Evolutionary conservation across 2,888 invertebrate species (phyloP).

Genomic region (Pollenia amentaria): DNA sequence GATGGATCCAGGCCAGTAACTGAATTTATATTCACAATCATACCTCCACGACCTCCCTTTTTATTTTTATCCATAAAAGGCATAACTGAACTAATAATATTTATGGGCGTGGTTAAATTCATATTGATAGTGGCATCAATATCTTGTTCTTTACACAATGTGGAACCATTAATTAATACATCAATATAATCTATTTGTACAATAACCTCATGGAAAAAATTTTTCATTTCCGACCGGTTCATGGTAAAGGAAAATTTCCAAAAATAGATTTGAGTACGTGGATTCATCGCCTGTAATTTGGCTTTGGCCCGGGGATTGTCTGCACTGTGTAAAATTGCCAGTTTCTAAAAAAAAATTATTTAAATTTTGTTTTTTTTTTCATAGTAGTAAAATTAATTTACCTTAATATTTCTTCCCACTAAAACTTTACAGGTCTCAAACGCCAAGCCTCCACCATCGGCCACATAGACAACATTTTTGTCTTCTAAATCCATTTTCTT

Average conservation of each 20-base stretch:
- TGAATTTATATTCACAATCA: slow-evolving; percentile 83
- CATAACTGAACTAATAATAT: slow-evolving; percentile 80
- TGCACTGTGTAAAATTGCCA: slow-evolving; percentile 78
- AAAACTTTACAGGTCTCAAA: slow-evolving; percentile 80
- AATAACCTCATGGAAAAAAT: slow-evolving; percentile 78
- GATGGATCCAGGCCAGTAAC: slow-evolving; percentile 80
- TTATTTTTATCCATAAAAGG: slow-evolving; percentile 84
- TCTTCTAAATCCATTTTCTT: slow-evolving; percentile 77
- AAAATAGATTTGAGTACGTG: slow-evolving; percentile 77
- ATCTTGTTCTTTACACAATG: slow-evolving; percentile 78
- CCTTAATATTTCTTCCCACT: slow-evolving; percentile 79
- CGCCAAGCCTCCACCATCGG: slow-evolving; percentile 81
- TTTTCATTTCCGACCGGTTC: slow-evolving; percentile 79
- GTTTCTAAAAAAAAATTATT: slow-evolving; percentile 76
- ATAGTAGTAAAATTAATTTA: background rate
- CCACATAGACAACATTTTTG: slow-evolving; percentile 80
- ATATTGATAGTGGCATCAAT: slow-evolving; percentile 78
- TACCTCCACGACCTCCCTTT: slow-evolving; percentile 82
- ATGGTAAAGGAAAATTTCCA: slow-evolving; percentile 80
- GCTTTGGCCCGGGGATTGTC: slow-evolving; percentile 77
- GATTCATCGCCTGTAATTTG: slow-evolving; percentile 76
- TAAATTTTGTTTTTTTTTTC: too few species aligned
- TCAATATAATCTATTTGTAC: slow-evolving; percentile 77
- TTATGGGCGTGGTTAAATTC: slow-evolving; percentile 80
- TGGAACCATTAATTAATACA: slow-evolving; percentile 79